Evolutionary conservation across 2,888 invertebrate species (phyloP).

Genomic region (Aplocera efformata): DNA sequence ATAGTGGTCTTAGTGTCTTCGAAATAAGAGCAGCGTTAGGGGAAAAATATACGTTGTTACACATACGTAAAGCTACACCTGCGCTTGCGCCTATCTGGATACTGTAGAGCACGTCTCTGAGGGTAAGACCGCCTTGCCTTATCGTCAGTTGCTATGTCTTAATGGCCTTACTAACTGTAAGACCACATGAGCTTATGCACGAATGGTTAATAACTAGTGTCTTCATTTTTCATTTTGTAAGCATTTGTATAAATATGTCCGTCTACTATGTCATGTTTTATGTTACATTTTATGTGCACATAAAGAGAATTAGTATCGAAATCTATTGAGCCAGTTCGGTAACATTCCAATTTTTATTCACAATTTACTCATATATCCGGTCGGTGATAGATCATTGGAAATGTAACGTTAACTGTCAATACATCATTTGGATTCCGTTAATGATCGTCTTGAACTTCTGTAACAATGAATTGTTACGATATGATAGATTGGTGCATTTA

Average conservation of each 20-base stretch:
- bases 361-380: slow-evolving; percentile 29
- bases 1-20: slow-evolving; percentile 33
- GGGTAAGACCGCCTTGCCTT: slow-evolving; percentile 52
- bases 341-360: slow-evolving; percentile 21
- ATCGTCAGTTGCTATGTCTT: slow-evolving; percentile 59
- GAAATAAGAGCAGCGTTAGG: slow-evolving; percentile 24
- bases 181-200: slow-evolving; percentile 60
- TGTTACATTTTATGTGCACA: slow-evolving; percentile 20
- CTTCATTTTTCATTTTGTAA: slow-evolving; percentile 3
- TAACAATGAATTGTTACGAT: slow-evolving; percentile 55
- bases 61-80: slow-evolving; percentile 64
- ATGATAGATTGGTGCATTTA: slow-evolving; percentile 59
- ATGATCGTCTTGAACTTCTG: slow-evolving; percentile 40
- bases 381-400: slow-evolving; percentile 19
- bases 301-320: slow-evolving; percentile 21
- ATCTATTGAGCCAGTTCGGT: slow-evolving; percentile 22
- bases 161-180: slow-evolving; percentile 62
- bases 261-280: too few species aligned
- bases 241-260: too few species aligned
- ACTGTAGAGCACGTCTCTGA: slow-evolving; percentile 65
- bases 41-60: slow-evolving; percentile 30
- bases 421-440: slow-evolving; percentile 36
- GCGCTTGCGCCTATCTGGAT: slow-evolving; percentile 63
- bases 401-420: slow-evolving; percentile 28
- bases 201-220: slow-evolving; percentile 48